These are phyloP conservation scores for Phylloscopus trochiloides DNA, from an alignment of 2,113 vertebrate species.

Conservation along the genomic window DNA sequence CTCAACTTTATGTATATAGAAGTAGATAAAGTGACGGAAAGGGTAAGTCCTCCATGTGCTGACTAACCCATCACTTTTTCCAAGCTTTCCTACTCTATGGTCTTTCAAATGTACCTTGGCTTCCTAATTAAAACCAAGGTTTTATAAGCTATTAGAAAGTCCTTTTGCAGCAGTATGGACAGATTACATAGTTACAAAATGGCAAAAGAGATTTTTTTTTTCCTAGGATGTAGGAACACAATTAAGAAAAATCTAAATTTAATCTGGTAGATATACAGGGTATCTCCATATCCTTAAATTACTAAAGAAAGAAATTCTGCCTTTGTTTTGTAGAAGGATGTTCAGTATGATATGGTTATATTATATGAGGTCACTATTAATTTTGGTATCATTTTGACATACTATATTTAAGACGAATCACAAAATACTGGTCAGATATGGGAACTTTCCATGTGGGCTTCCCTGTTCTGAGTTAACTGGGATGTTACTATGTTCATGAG, in stretches of 20 bases:
- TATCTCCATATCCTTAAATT: neutral
- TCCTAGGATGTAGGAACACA: rapidly evolving
- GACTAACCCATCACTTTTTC: neutral
- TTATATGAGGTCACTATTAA: neutral
- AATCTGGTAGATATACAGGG: neutral
- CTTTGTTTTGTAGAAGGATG: neutral
- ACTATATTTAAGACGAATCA: neutral
- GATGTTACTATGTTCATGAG: rapidly evolving
- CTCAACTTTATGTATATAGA: slow-evolving; percentile 99
- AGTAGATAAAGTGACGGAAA: slow-evolving; percentile 99
- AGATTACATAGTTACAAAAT: neutral
- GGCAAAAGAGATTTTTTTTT: neutral
- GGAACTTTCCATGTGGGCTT: neutral
- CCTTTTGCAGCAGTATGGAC: neutral
- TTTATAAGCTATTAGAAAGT: neutral
- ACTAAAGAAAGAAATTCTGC: neutral
- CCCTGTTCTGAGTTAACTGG: neutral
- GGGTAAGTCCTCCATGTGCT: slow-evolving; percentile 77
- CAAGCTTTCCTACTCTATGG: neutral
- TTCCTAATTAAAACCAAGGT: neutral
- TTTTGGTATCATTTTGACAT: neutral
- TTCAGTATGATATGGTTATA: too few species aligned
- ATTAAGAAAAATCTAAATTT: neutral
- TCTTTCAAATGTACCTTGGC: neutral
- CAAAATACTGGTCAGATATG: neutral